A percentile compares a stretch with the other conserved stretches of the same genome.
Evolutionary conservation across 2,113 vertebrate species (phyloP).

Genomic region (Scomber colias): DNA sequence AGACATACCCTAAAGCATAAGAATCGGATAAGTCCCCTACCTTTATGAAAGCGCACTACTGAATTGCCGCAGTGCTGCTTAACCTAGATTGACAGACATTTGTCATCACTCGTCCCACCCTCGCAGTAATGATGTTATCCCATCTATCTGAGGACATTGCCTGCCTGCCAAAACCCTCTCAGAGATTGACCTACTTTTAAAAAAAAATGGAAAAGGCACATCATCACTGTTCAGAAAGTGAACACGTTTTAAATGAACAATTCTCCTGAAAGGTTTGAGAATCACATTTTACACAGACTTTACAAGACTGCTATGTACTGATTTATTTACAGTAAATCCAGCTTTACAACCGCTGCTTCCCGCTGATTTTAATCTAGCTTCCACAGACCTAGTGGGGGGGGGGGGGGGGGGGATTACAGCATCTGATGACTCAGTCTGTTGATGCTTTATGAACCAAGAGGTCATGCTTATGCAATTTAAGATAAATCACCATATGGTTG

Average conservation of each 20-base stretch:
- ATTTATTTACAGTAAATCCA: background rate
- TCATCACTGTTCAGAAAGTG: constrained; percentile 26
- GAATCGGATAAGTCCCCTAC: too few relatives aligned
- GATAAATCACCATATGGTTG: constrained; percentile 48
- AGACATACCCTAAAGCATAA: too few relatives aligned
- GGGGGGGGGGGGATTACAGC: constrained; percentile 42
- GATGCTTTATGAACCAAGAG: constrained; percentile 29
- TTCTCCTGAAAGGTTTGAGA: background rate
- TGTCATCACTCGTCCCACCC: constrained; percentile 28
- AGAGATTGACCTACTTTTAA: constrained; percentile 78
- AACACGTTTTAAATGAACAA: background rate
- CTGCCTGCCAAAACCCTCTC: constrained; percentile 40
- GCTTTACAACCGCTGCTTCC: constrained; percentile 5
- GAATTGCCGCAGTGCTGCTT: too few relatives aligned
- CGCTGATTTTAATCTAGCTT: constrained; percentile 40
- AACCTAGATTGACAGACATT: background rate
- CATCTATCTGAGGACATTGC: constrained; percentile 55
- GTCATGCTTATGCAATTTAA: constrained; percentile 63
- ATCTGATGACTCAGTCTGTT: constrained; percentile 45
- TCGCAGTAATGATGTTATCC: constrained; percentile 46
- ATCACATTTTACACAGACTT: background rate
- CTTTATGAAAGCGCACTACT: too few relatives aligned
- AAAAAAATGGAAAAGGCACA: constrained; percentile 16
- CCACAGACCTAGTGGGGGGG: background rate
- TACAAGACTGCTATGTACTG: background rate